These are phyloP conservation scores for Penelope pileata DNA, from an alignment of 2,113 vertebrate species.

Conservation along the genomic window DNA sequence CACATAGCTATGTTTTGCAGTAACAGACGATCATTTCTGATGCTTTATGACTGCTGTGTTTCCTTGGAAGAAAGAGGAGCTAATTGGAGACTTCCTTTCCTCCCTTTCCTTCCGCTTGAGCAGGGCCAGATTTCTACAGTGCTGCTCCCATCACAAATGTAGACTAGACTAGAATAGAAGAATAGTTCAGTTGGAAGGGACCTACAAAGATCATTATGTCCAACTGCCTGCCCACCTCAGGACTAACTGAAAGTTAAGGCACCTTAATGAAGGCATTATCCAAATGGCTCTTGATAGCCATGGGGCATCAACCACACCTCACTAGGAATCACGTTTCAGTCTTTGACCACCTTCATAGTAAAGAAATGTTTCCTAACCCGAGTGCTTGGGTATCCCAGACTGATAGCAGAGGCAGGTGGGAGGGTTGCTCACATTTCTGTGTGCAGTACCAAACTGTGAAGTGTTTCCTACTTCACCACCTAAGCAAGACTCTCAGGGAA, in stretches of 20 bases:
- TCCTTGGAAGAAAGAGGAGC: neutral
- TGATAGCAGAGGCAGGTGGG: neutral
- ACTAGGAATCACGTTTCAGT: neutral
- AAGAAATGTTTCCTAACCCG: too few relatives aligned
- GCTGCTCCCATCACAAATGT: neutral
- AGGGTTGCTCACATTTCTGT: neutral
- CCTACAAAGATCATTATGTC: neutral
- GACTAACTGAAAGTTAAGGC: neutral
- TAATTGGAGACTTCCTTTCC: neutral
- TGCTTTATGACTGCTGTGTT: neutral
- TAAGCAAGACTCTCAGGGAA: conserved; percentile 7
- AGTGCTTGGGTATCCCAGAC: neutral
- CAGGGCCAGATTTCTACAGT: neutral
- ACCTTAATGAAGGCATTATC: neutral
- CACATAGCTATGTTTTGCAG: neutral
- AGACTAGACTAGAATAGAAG: neutral
- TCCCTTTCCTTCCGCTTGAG: neutral
- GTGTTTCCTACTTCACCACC: neutral
- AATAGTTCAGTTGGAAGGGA: neutral
- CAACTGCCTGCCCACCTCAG: neutral
- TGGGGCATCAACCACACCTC: neutral
- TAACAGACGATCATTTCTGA: neutral
- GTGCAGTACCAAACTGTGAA: neutral
- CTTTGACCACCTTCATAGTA: too few relatives aligned
- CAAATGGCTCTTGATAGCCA: neutral